Conservation (phyloP, 1,140 invertebrate species). For the Drosophila bocqueti region DNA sequence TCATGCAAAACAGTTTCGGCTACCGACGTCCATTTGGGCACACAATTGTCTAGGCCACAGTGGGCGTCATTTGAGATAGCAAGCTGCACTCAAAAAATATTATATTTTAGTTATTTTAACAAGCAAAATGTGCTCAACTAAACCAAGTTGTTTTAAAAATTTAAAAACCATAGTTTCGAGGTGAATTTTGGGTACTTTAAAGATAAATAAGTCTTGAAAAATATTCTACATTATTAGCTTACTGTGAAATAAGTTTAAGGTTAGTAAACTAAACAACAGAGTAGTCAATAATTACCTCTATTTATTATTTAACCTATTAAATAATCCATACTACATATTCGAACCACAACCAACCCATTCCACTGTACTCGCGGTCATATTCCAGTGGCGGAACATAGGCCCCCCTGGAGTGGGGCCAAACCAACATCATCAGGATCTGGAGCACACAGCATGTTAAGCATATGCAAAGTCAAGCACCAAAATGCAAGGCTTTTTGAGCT, state of each 20-base stretch:
- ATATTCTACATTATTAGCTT: too few species aligned
- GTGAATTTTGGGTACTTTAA: too few species aligned
- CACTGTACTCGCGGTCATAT: conserved; percentile 18
- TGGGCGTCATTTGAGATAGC: conserved; percentile 13
- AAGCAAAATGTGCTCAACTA: background rate
- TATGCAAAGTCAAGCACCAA: conserved; percentile 71
- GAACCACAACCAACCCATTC: background rate
- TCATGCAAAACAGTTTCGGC: conserved; percentile 79
- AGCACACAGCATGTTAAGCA: conserved; percentile 67
- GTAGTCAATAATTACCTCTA: too few species aligned
- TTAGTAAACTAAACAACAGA: too few species aligned
- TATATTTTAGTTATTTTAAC: background rate
- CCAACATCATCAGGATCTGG: conserved; percentile 42
- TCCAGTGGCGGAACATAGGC: background rate
- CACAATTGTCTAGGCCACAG: conserved; percentile 53
- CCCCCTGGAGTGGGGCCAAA: conserved; percentile 14
- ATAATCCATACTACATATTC: background rate
- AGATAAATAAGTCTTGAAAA: too few species aligned
- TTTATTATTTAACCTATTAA: too few species aligned
- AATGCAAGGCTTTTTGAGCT: conserved; percentile 70
- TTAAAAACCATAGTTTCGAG: background rate
- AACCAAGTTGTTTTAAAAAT: too few species aligned
- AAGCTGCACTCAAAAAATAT: background rate
- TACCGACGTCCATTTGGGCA: conserved; percentile 58
- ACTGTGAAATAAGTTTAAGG: too few species aligned